phyloP scores from a whole-genome alignment of 2,888 invertebrate genomes.

The Drosophila mimetica region DNA sequence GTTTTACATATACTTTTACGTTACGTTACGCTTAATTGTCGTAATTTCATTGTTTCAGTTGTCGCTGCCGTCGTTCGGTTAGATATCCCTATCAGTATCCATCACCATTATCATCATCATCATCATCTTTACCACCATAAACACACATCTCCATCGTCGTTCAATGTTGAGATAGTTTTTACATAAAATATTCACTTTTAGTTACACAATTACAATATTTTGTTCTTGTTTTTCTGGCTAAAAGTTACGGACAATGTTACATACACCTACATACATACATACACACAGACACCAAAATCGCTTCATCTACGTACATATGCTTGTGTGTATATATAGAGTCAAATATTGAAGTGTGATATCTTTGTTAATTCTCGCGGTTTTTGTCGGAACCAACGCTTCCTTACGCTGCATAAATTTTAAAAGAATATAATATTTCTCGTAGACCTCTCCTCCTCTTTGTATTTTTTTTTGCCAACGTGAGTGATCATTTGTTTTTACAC shows the following conservation, averaged over 20 bases:
- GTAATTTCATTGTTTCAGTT: constrained; percentile 79
- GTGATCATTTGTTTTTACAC: constrained; percentile 42
- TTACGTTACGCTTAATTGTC: constrained; percentile 73
- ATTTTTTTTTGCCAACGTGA: constrained; percentile 21
- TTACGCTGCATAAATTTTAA: constrained; percentile 77
- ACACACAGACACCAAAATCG: constrained; percentile 68
- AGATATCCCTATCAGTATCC: constrained; percentile 17
- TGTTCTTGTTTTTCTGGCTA: constrained; percentile 57
- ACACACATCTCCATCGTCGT: constrained; percentile 1
- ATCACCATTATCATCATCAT: constrained; percentile 3
- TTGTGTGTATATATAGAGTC: constrained; percentile 52
- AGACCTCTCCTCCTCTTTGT: constrained; percentile 17
- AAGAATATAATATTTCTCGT: constrained; percentile 80
- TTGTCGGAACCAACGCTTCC: constrained; percentile 40
- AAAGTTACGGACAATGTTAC: constrained; percentile 83
- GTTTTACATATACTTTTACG: constrained; percentile 61
- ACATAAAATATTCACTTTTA: constrained; percentile 69
- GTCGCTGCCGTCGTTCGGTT: constrained; percentile 50
- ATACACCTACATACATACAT: constrained; percentile 77
- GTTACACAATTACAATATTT: constrained; percentile 48
- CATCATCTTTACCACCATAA: background rate
- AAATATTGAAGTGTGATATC: constrained; percentile 76
- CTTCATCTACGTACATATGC: constrained; percentile 49
- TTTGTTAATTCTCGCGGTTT: constrained; percentile 48
- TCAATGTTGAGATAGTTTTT: constrained; percentile 39